Conservation (phyloP, 2,113 vertebrate genomes). For the Sisor rabdophorus region DNA sequence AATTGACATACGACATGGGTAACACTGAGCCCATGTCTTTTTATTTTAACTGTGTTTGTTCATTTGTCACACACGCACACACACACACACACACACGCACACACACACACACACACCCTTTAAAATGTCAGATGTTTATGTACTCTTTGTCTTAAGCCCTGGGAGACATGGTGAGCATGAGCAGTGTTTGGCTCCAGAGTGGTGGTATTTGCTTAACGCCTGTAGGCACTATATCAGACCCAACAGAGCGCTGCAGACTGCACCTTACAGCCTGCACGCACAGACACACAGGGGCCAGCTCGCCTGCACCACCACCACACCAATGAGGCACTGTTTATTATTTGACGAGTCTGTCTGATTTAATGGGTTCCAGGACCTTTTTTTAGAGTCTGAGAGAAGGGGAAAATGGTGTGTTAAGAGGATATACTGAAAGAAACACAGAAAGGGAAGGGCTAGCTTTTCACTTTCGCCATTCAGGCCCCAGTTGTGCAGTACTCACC, state of each 20-base stretch:
- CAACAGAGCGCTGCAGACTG: constrained; percentile 26
- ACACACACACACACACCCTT: constrained; percentile 28
- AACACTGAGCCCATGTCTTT: not conserved
- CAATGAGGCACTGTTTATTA: constrained; percentile 48
- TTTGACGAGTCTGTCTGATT: constrained; percentile 51
- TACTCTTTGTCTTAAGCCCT: constrained; percentile 29
- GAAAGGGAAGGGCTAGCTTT: constrained; percentile 7
- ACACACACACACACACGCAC: constrained; percentile 9
- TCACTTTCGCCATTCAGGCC: constrained; percentile 15
- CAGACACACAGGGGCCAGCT: constrained; percentile 36
- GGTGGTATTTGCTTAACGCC: constrained; percentile 45
- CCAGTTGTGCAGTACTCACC: constrained; percentile 13
- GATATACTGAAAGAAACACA: constrained; percentile 30
- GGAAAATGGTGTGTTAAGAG: constrained; percentile 36
- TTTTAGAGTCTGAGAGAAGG: constrained; percentile 50
- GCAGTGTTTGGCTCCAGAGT: constrained; percentile 37
- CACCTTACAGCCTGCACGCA: constrained; percentile 23
- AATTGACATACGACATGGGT: not conserved
- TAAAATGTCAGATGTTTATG: constrained; percentile 41
- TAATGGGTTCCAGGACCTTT: constrained; percentile 53
- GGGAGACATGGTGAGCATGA: constrained; percentile 39
- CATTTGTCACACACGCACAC: constrained; percentile 14
- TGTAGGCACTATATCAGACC: constrained; percentile 38
- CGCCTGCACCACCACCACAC: constrained; percentile 32
- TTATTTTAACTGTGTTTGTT: constrained; percentile 5